Evolutionary conservation across 2,113 vertebrate species (phyloP).

Genomic region (Paradisaea rubra): DNA sequence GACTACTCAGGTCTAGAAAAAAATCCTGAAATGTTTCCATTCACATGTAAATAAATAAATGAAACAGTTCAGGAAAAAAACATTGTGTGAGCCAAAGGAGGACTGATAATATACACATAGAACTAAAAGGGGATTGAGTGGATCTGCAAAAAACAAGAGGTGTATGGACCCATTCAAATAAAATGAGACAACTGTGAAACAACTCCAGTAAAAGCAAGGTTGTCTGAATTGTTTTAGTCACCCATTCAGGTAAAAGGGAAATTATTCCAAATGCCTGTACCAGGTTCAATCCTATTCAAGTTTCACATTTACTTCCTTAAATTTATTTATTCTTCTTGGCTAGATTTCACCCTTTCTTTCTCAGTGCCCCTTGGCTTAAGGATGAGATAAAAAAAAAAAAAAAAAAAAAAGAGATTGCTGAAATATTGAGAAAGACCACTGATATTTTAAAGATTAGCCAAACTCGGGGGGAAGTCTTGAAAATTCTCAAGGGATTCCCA

Average conservation of each 20-base stretch:
- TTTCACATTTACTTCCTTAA: not conserved
- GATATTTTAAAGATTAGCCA: not conserved
- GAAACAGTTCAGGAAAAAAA: not conserved
- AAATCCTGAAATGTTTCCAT: not conserved
- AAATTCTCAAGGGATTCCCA: fast-evolving
- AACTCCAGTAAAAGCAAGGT: not conserved
- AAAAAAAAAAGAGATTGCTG: not conserved
- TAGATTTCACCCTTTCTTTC: not conserved
- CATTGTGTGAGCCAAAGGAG: not conserved
- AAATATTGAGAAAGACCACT: not conserved
- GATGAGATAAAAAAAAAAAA: not conserved
- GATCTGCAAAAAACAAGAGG: not conserved
- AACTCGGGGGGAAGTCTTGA: fast-evolving
- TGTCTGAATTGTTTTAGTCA: not conserved
- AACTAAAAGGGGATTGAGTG: not conserved
- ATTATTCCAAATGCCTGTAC: not conserved
- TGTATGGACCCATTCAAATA: not conserved
- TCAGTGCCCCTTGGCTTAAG: not conserved
- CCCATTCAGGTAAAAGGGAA: not conserved
- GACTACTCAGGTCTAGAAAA: not conserved
- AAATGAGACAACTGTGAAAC: not conserved
- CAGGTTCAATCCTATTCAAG: not conserved
- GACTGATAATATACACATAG: not conserved
- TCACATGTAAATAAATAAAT: not conserved
- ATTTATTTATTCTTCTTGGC: not conserved